Conservation (phyloP, 30 jellyfish, hydroid and myxozoan species). For the Catostylus mosaicus region DNA sequence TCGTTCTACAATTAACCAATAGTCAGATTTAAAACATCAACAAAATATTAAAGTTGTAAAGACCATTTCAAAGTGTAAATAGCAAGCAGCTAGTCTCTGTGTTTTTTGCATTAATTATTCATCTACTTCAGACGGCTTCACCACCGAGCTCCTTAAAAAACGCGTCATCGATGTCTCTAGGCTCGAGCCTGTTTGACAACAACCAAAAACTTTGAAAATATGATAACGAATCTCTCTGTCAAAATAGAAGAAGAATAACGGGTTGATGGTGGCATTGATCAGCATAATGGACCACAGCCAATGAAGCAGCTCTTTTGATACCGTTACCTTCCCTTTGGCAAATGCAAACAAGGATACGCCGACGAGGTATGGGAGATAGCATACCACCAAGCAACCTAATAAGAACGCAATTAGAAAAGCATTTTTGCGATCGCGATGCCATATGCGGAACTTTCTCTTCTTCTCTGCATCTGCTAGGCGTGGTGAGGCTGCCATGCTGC, state of each 20-base stretch:
- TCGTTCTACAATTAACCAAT: too few relatives aligned
- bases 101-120: too few relatives aligned
- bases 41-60: too few relatives aligned
- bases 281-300: conserved; percentile 64
- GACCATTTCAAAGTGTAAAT: too few relatives aligned
- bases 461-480: background rate
- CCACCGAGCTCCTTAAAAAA: background rate
- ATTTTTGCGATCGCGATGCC: conserved; percentile 23
- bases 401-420: conserved; percentile 30
- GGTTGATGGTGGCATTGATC: conserved; percentile 51
- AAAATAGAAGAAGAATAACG: conserved; percentile 37
- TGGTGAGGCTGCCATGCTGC: background rate
- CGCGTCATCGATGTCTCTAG: background rate
- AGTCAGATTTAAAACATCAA: too few relatives aligned
- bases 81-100: too few relatives aligned
- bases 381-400: conserved; percentile 2
- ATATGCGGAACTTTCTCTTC: background rate
- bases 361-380: conserved; percentile 54
- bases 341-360: conserved; percentile 45
- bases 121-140: background rate
- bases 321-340: conserved; percentile 28
- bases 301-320: conserved; percentile 46
- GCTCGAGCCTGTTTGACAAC: background rate
- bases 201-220: conserved; percentile 14
- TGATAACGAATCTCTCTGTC: conserved; percentile 56